Evolutionary conservation across 2,113 vertebrate genomes (phyloP).

Genomic region (Gadus macrocephalus): DNA sequence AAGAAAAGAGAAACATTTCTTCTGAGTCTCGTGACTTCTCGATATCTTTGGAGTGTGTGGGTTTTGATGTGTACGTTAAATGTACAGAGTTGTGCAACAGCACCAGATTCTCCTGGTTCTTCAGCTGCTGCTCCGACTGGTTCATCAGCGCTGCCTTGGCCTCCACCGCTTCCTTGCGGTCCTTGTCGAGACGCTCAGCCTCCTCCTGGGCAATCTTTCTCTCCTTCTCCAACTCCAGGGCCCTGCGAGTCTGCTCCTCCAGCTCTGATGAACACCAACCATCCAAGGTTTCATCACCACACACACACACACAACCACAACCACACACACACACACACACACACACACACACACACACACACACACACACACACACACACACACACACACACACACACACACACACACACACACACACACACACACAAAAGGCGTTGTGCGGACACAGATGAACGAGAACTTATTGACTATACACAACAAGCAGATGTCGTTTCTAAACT

Average conservation of each 20-base stretch:
- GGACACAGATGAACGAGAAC: too few species aligned
- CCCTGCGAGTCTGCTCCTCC: conserved; percentile 91
- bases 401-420: conserved; percentile 7
- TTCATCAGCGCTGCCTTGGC: conserved; percentile 83
- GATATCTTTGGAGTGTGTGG: not conserved
- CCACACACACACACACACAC: not conserved
- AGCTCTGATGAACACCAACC: conserved; percentile 73
- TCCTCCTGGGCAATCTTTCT: conserved; percentile 85
- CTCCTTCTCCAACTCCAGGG: conserved; percentile 89
- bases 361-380: conserved; percentile 4
- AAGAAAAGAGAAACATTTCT: too few species aligned
- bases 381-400: conserved; percentile 6
- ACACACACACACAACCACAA: not conserved
- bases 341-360: conserved; percentile 6
- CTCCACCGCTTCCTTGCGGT: conserved; percentile 85
- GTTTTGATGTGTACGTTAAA: not conserved
- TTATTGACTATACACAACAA: too few species aligned
- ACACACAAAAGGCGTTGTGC: not conserved
- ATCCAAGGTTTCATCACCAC: not conserved
- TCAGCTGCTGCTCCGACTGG: conserved; percentile 84
- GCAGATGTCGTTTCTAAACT: too few species aligned
- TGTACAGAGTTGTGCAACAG: not conserved
- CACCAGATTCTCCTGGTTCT: conserved; percentile 91
- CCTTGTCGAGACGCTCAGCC: conserved; percentile 87
- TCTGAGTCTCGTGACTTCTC: too few species aligned